phyloP scores from a whole-genome alignment of 2,797 vertebrate genomes.

The Halcyon smyrnensis region DNA sequence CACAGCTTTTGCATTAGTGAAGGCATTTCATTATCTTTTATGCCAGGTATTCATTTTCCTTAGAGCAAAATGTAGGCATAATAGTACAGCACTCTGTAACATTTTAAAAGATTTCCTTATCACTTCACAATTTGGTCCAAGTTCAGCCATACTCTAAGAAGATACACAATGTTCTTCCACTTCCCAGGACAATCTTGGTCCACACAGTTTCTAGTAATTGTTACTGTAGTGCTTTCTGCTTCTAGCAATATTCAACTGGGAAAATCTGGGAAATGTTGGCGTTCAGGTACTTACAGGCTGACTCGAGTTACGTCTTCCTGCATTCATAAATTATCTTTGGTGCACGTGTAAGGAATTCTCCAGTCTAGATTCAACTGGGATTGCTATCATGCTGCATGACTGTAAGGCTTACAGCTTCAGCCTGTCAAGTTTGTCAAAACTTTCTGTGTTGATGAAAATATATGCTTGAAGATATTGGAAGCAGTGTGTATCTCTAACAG shows the following conservation, averaged over 20 bases:
- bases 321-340: background rate
- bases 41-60: conserved; percentile 63
- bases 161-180: background rate
- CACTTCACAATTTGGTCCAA: background rate
- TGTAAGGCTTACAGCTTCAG: background rate
- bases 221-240: background rate
- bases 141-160: background rate
- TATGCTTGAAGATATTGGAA: background rate
- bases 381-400: background rate
- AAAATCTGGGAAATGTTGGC: background rate
- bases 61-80: background rate
- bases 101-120: conserved; percentile 26
- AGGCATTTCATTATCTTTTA: conserved; percentile 71
- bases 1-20: conserved; percentile 60
- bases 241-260: background rate
- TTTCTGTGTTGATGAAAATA: background rate
- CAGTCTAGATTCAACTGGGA: background rate
- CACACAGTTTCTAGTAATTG: conserved; percentile 5
- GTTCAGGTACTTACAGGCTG: background rate
- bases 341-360: background rate
- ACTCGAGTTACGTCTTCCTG: background rate
- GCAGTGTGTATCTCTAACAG: background rate
- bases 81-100: conserved; percentile 9
- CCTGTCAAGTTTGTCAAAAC: background rate
- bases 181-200: background rate